Evolutionary conservation across 2,797 vertebrate genomes (phyloP).

Genomic region (Macropus fuliginosus): DNA sequence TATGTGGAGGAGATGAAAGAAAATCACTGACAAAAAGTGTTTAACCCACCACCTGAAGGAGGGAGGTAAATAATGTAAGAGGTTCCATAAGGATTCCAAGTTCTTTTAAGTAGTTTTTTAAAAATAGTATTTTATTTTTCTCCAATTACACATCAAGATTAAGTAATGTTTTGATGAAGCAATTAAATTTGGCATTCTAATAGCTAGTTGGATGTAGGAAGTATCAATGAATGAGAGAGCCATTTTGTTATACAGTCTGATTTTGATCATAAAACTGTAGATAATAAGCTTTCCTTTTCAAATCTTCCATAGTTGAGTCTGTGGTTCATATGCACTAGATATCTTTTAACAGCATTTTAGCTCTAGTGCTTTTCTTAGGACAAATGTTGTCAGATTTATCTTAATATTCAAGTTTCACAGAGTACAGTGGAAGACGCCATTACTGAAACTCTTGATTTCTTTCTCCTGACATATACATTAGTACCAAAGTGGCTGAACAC

Average conservation of each 20-base stretch:
- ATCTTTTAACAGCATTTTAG: not conserved
- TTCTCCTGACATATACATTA: not conserved
- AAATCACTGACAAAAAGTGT: constrained; percentile 52
- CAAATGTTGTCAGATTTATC: not conserved
- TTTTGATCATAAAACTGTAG: not conserved
- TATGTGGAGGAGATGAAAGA: constrained; percentile 31
- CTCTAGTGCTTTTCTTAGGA: not conserved
- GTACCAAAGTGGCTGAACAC: not conserved
- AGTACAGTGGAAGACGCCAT: not conserved
- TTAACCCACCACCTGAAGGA: constrained; percentile 50
- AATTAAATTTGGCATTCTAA: constrained; percentile 30
- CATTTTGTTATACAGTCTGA: not conserved
- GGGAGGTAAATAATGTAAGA: constrained; percentile 60
- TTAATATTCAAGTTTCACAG: not conserved
- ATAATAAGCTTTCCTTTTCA: not conserved
- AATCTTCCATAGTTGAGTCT: not conserved
- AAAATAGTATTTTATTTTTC: too few relatives aligned
- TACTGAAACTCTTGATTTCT: not conserved
- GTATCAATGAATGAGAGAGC: not conserved
- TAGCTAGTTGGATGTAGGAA: not conserved
- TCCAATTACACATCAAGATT: too few relatives aligned
- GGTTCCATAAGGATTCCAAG: constrained; percentile 58
- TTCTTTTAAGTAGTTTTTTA: constrained; percentile 52
- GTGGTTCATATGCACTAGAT: not conserved
- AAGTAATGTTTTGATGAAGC: constrained; percentile 14